Base-by-base conservation (phyloP, 2,797 vertebrate species). In the Macrochelys suwanniensis region DNA sequence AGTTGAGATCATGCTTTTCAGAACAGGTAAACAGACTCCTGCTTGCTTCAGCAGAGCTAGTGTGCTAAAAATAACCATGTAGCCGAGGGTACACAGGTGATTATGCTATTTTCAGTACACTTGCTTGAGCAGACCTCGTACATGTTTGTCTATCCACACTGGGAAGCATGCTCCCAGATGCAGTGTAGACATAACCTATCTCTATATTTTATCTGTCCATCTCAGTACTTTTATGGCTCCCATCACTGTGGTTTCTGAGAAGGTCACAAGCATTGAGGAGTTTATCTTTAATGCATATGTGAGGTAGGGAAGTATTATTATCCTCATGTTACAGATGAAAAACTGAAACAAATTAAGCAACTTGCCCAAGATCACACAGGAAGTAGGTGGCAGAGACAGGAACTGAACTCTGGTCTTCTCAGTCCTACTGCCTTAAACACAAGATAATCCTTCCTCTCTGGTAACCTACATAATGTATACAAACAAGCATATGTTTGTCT, bases 271-370 rank as follows among this genome's bases (percentile, higher is more conserved):
- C 80, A 87, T 11, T 65, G 82, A 92, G 33, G 33, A 85, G 25
- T 56, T 53, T 25, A 53, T 57, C 59, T 80, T 83, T 85, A 85
- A 79, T 33, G 49, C 4, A 49, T 21, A 28, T 23, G 33, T 90
- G 54, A 90, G 51, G 45, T 89, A 88, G 93, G 85, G 8, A 53
- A 65, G 84, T 2, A 17, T 5, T 50, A 33, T 82, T 89, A 57
- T 17, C 50, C 19, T 79, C 15, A 78, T 89, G 92, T 92, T 79
- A 88, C 31, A 96, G 87, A 78, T 21, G 50, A 89, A 88, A 85
- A 85, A 82, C 6, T 25, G 96, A 86, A 31, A 81, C 19, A 82
- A 59, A 47, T 65, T n/a, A n/a, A n/a, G n/a, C n/a, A n/a, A n/a
- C n/a, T n/a, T n/a, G n/a, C n/a, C n/a, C n/a, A n/a, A n/a, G n/a